Conservation (phyloP, 2,888 invertebrate genomes). For the Pyrrhia umbra region DNA sequence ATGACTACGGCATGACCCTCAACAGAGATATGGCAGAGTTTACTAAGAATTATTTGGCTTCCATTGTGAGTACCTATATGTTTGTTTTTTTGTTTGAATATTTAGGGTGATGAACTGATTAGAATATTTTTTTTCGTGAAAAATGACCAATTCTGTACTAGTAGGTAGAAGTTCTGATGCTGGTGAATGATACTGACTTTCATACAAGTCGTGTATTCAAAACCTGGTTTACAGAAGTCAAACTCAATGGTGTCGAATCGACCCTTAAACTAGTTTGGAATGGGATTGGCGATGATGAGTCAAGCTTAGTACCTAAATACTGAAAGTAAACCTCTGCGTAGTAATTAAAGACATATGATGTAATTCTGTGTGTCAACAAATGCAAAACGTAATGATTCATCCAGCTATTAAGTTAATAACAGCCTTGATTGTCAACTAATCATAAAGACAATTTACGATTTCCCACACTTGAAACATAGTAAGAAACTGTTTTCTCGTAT, state of each 20-base stretch:
- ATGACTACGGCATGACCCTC: slow-evolving; percentile 96
- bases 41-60: slow-evolving; percentile 95
- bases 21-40: slow-evolving; percentile 96
- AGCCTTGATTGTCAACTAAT: slow-evolving; percentile 43
- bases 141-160: too few species aligned
- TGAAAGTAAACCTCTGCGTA: background rate
- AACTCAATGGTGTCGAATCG: too few species aligned
- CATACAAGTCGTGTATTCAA: too few species aligned
- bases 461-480: slow-evolving; percentile 51
- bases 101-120: background rate
- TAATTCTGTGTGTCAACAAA: slow-evolving; percentile 18
- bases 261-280: background rate
- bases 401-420: slow-evolving; percentile 45
- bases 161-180: too few species aligned
- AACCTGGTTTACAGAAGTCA: too few species aligned
- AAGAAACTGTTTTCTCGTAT: background rate
- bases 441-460: slow-evolving; percentile 38
- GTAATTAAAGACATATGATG: slow-evolving; percentile 7
- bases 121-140: too few species aligned
- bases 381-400: slow-evolving; percentile 36
- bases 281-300: background rate
- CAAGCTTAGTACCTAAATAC: background rate
- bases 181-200: too few species aligned
- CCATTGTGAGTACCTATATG: slow-evolving; percentile 88
- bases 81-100: background rate